Percentiles rank a stretch among this genome's conserved stretches.
These are phyloP conservation scores for Drosophila ezoana DNA, from an alignment of 2,888 invertebrate genomes.

Conservation along the genomic window DNA sequence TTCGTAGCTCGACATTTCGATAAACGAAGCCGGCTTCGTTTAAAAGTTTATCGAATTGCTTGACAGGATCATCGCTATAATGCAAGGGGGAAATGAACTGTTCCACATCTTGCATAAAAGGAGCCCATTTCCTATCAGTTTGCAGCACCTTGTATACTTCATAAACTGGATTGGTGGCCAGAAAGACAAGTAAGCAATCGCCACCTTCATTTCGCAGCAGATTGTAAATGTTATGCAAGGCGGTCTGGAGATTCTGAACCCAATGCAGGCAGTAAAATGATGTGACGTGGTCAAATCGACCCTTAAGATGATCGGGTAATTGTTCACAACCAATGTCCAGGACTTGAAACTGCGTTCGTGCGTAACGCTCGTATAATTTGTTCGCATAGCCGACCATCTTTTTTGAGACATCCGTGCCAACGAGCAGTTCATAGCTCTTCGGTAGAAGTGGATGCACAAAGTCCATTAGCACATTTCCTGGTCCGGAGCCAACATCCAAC, in stretches of 20 bases:
- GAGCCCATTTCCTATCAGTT: slow-evolving; percentile 87
- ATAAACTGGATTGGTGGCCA: slow-evolving; percentile 89
- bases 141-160: slow-evolving; percentile 89
- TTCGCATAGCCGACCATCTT: slow-evolving; percentile 90
- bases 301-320: slow-evolving; percentile 85
- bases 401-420: slow-evolving; percentile 90
- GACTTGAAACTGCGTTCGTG: slow-evolving; percentile 84
- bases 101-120: slow-evolving; percentile 88
- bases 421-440: slow-evolving; percentile 85
- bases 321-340: slow-evolving; percentile 86
- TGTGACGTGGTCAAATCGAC: slow-evolving; percentile 88
- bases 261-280: slow-evolving; percentile 93
- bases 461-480: slow-evolving; percentile 89
- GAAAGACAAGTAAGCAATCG: slow-evolving; percentile 89
- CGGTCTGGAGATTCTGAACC: slow-evolving; percentile 89
- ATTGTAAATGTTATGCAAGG: slow-evolving; percentile 88
- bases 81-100: slow-evolving; percentile 90
- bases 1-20: slow-evolving; percentile 87
- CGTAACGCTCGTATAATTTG: slow-evolving; percentile 85
- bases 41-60: slow-evolving; percentile 86
- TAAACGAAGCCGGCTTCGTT: slow-evolving; percentile 87
- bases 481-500: slow-evolving; percentile 91
- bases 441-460: slow-evolving; percentile 88
- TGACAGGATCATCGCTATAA: slow-evolving; percentile 87
- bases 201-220: slow-evolving; percentile 89